Conservation (phyloP, 2,888 invertebrate species). For the Lasioglossum oenotherae region DNA sequence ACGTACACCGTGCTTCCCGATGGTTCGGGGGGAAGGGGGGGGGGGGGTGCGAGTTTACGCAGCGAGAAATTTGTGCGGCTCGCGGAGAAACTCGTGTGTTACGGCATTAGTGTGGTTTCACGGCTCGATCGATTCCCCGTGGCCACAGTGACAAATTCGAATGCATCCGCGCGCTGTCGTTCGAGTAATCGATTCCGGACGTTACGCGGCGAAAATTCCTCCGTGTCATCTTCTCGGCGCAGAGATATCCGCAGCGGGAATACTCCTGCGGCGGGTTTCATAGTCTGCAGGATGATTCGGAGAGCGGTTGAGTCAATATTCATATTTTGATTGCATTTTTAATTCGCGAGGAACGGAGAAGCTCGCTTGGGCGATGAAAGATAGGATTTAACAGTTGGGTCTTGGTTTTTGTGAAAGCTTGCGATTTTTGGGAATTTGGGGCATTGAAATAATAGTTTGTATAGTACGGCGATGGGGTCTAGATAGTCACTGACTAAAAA, state of each 20-base stretch:
- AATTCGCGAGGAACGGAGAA: background rate
- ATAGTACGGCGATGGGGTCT: background rate
- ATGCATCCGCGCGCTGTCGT: constrained; percentile 42
- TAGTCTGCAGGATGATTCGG: background rate
- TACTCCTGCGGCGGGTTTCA: background rate
- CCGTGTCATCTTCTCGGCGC: constrained; percentile 31
- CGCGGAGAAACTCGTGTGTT: constrained; percentile 6
- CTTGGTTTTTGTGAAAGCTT: background rate
- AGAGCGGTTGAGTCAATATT: background rate
- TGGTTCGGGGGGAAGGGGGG: background rate
- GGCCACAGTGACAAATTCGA: constrained; percentile 70
- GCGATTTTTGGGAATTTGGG: background rate
- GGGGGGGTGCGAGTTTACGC: background rate
- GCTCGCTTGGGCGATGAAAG: background rate
- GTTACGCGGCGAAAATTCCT: constrained; percentile 73
- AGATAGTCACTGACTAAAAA: background rate
- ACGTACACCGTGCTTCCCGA: background rate
- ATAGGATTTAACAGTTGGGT: background rate
- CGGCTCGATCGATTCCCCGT: background rate
- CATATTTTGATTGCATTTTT: background rate
- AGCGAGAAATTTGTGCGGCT: background rate
- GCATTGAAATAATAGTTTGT: background rate
- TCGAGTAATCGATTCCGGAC: constrained; percentile 76
- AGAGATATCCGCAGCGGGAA: constrained; percentile 16
- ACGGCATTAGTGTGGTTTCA: constrained; percentile 7